Evolutionary conservation across 92 coral and sea anemone genomes (phyloP), one percentile per base, ranked within the genome.

Genomic region (Actinostola sp.): DNA sequence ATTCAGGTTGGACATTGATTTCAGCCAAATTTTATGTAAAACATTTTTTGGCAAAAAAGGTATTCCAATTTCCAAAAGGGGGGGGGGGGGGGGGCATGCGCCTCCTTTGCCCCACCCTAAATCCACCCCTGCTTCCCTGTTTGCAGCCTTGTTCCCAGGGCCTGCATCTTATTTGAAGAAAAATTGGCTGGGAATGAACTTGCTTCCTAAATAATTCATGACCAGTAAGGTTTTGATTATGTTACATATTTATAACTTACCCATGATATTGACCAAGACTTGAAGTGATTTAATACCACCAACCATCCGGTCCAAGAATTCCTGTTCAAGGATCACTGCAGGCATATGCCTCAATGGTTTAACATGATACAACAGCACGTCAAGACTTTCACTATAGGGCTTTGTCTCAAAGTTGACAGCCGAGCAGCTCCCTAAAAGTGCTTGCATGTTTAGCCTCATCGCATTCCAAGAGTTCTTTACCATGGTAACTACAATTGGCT

Each of bases 341-440:
- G 98, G 97, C 92, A 89, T 89, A 38, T 81, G 82, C 0, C 92
- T 89, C 2, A 86, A 76, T 23, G 97, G 98, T 58, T 80, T 91
- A 24, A 93, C 66, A 64, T 91, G 90, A 69, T 88, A 93, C 79
- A 86, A 32, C 64, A 93, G 72, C 30, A 93, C 88, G 59, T 88
- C 98, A 33, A 91, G 67, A 54, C 97, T 81, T 2, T 93, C 97
- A 3, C 72, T 58, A 54, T 70, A 85, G 6, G 67, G 52, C 17
- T 46, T 68, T 33, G 79, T 70, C 70, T 79, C 94, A 63, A 93
- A 93, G 66, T 91, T 83, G 19, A 93, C 83, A 31, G 98, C 93
- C 6, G 97, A 80, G 55, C 86, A 79, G 48, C 73, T 71, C n/a
- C 94, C 97, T 49, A 93, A 36, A 69, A 93, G 86, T 26, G 94